Percentiles rank a stretch among this genome's conserved stretches.
Conservation (phyloP, 1,140 invertebrate genomes). For the Gryon sp. region DNA sequence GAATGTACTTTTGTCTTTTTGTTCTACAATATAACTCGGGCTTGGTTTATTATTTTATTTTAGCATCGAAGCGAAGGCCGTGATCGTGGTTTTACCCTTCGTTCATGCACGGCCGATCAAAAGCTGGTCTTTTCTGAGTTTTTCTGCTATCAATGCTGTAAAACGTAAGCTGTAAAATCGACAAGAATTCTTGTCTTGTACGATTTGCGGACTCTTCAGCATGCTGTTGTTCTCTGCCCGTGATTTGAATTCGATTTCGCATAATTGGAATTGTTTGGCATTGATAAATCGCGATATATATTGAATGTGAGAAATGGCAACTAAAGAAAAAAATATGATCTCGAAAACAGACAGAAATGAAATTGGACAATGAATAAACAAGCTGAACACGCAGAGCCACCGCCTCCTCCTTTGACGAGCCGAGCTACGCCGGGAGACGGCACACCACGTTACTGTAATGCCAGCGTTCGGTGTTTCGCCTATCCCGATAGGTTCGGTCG, state of each 20-base stretch:
- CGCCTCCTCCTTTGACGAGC: constrained; percentile 37
- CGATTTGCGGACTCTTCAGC: neutral
- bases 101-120: constrained; percentile 37
- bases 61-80: constrained; percentile 2
- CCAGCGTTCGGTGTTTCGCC: constrained; percentile 46
- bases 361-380: neutral
- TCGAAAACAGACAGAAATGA: constrained; percentile 29
- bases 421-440: constrained; percentile 48
- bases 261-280: too few relatives aligned
- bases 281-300: constrained; percentile 8
- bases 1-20: neutral
- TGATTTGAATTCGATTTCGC: too few relatives aligned
- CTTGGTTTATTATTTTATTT: constrained; percentile 3
- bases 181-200: constrained; percentile 21
- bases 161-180: constrained; percentile 22
- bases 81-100: constrained; percentile 11
- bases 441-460: constrained; percentile 54
- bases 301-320: too few relatives aligned
- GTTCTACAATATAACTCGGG: constrained; percentile 23
- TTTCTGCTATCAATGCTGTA: neutral
- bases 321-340: too few relatives aligned
- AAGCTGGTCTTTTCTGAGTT: constrained; percentile 22
- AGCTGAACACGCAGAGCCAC: constrained; percentile 33
- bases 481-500: constrained; percentile 64
- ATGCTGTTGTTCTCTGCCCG: too few relatives aligned